Conservation (phyloP, 2,888 invertebrate genomes). For the Ochlodes sylvanus region DNA sequence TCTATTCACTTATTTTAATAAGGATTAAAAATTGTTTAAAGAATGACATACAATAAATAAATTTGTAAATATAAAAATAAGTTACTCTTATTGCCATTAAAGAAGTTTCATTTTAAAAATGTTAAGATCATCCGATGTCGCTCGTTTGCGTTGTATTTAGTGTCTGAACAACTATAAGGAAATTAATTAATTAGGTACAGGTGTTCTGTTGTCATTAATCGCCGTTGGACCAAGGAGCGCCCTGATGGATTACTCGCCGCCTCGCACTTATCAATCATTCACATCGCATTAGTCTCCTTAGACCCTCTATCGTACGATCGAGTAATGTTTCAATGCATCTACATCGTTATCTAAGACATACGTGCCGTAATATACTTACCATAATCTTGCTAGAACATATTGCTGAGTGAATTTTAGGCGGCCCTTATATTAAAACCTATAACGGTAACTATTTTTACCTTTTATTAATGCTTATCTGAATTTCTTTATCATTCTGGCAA, state of each 20-base stretch:
- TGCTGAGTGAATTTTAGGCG: too few relatives aligned
- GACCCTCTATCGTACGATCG: constrained; percentile 44
- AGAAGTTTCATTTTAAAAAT: constrained; percentile 3
- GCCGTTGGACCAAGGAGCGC: constrained; percentile 34
- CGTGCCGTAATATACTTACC: neutral
- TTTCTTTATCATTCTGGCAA: too few relatives aligned
- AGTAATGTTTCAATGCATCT: constrained; percentile 21
- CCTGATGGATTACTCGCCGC: constrained; percentile 62
- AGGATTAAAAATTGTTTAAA: too few relatives aligned
- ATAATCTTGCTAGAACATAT: too few relatives aligned
- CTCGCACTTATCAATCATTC: constrained; percentile 62
- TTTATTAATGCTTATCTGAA: too few relatives aligned
- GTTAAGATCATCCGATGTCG: constrained; percentile 41
- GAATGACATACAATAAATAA: too few relatives aligned
- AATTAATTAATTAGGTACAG: constrained; percentile 26
- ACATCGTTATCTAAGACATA: neutral
- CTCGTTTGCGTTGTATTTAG: constrained; percentile 45
- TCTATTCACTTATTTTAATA: too few relatives aligned
- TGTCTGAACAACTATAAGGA: constrained; percentile 28
- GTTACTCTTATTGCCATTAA: too few relatives aligned
- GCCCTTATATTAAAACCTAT: too few relatives aligned
- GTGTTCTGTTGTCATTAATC: constrained; percentile 29
- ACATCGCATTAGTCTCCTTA: constrained; percentile 41
- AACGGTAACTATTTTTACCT: too few relatives aligned
- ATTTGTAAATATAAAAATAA: too few relatives aligned